Evolutionary conservation across 2,888 invertebrate genomes (phyloP), one percentile per base, ranked within the genome.

Genomic region (Polyommatus icarus): DNA sequence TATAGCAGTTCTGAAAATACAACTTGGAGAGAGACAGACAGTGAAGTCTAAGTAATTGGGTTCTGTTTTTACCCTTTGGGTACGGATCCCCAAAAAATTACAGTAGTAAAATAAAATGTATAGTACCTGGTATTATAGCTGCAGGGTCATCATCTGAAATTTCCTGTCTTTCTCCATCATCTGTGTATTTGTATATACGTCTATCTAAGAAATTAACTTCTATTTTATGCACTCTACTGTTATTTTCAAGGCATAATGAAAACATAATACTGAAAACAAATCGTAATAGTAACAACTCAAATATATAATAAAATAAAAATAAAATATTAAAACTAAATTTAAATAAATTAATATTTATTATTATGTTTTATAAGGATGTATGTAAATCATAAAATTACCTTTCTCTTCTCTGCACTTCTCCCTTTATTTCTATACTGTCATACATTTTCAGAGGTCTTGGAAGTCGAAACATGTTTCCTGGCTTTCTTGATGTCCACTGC

Each of bases 381-480:
- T 24, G 1, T 59, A 20, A 61, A 24, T 8, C 8, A 24, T 7
- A 20, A n/a, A 73, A 40, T 18, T 75, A 90, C 90, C 80, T 81
- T 79, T 82, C 79, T 77, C 83, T 84, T 73, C 84, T 79, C 77
- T 78, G 40, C 6, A 73, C 1, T 67, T 73, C 78, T 18, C 89
- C 87, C 32, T 80, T 80, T 72, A 90, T 80, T 57, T 78, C 82
- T 50, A 91, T 84, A 72, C 24, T 78, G 78, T 90, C 89, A 1
- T 83, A 82, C 0, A 76, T 18, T 61, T 82, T 83, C 15, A 91
- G 83, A 81, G 79, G 80, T 79, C 83, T 88, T 76, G 91, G 91
- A 79, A 91, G 79, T 50, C 87, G 61, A 80, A 88, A 89, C 88
- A 90, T 90, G 67, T 84, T 88, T 84, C 88, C 87, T 18, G 24